Conservation (phyloP, 2,888 invertebrate species). For the Epirrita christyi region DNA sequence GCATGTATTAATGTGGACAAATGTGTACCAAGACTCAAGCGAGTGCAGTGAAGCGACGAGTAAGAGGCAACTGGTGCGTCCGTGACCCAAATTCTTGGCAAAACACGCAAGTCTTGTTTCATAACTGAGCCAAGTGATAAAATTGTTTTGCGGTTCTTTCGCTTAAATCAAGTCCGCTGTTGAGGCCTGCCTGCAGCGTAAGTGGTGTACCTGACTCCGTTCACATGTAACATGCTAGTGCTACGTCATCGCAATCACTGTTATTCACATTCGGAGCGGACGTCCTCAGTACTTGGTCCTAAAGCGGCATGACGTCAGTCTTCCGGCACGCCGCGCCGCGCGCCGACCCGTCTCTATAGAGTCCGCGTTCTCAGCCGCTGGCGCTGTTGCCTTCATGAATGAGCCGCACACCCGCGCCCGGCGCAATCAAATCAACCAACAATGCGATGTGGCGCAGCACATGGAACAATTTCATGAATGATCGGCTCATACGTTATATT, state of each 20-base stretch:
- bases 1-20: constrained; percentile 46
- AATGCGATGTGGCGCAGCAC: constrained; percentile 41
- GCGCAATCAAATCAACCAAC: constrained; percentile 63
- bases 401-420: constrained; percentile 53
- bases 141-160: constrained; percentile 51
- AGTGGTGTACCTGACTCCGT: constrained; percentile 41
- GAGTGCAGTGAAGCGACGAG: constrained; percentile 75
- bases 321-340: constrained; percentile 52
- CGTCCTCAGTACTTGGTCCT: constrained; percentile 66
- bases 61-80: constrained; percentile 73
- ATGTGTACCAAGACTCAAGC: constrained; percentile 58
- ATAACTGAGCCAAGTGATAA: constrained; percentile 56
- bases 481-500: constrained; percentile 7
- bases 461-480: constrained; percentile 28
- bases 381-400: constrained; percentile 56
- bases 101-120: constrained; percentile 68
- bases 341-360: constrained; percentile 37
- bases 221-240: constrained; percentile 48
- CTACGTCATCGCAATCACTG: constrained; percentile 56
- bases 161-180: constrained; percentile 4
- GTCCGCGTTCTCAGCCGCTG: constrained; percentile 58
- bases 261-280: constrained; percentile 66
- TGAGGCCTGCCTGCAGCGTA: constrained; percentile 9
- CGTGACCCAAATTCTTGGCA: constrained; percentile 76
- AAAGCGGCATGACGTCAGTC: constrained; percentile 71